Percentiles rank a stretch among this genome's conserved stretches.
These are phyloP conservation scores for Lysiphlebus fabarum DNA, from an alignment of 1,140 invertebrate genomes.

Conservation along the genomic window DNA sequence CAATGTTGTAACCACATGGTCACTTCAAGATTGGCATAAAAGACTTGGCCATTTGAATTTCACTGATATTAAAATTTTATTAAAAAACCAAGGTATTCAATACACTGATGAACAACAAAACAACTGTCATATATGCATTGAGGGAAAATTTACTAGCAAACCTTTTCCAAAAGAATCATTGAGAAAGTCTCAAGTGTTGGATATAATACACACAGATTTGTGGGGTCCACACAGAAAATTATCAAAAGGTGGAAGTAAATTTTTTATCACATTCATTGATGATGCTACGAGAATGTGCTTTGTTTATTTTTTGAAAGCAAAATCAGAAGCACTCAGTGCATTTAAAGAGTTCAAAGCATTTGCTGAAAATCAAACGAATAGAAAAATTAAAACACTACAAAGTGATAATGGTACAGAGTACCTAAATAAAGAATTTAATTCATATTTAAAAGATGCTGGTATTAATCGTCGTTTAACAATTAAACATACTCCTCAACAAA, in stretches of 20 bases:
- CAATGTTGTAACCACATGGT: slow-evolving; percentile 1
- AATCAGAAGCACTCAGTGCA: slow-evolving; percentile 38
- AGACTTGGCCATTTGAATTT: slow-evolving; percentile 30
- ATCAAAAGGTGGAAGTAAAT: slow-evolving; percentile 38
- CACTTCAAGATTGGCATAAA: slow-evolving; percentile 19
- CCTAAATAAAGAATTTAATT: slow-evolving; percentile 36
- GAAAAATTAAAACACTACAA: slow-evolving; percentile 35
- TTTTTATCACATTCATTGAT: slow-evolving; percentile 48
- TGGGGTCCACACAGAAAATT: slow-evolving; percentile 42
- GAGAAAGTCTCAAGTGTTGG: too few species aligned
- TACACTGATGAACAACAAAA: slow-evolving; percentile 5
- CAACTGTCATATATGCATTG: slow-evolving; percentile 35
- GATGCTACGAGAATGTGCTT: slow-evolving; percentile 39
- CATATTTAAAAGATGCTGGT: slow-evolving; percentile 34
- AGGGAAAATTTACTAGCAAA: slow-evolving; percentile 32
- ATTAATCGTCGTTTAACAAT: slow-evolving; percentile 38
- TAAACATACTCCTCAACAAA: slow-evolving; percentile 40
- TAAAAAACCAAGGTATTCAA: slow-evolving; percentile 20
- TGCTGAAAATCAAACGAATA: slow-evolving; percentile 40
- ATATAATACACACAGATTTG: slow-evolving; percentile 45
- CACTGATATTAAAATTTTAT: slow-evolving; percentile 18
- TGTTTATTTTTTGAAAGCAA: slow-evolving; percentile 48
- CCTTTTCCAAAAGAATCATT: too few species aligned
- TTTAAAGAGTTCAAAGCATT: slow-evolving; percentile 36
- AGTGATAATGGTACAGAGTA: slow-evolving; percentile 52